These are phyloP conservation scores for Drosophila dives DNA, from an alignment of 2,888 invertebrate species.

Conservation along the genomic window DNA sequence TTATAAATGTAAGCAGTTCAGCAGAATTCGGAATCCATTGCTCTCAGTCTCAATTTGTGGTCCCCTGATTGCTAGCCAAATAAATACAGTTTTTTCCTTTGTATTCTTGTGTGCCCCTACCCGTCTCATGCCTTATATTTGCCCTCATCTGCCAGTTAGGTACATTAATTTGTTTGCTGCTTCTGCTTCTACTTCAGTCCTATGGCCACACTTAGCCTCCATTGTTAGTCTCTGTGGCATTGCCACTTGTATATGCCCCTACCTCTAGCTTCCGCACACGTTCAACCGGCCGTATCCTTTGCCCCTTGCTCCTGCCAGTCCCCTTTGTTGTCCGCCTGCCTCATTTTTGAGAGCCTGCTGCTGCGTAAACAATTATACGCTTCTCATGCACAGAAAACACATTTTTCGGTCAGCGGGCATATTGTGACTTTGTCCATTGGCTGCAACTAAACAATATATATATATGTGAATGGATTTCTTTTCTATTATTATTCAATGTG, in stretches of 20 bases:
- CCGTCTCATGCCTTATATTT: not conserved
- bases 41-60: not conserved
- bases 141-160: constrained; percentile 26
- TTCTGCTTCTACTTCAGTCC: constrained; percentile 35
- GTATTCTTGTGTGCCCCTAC: not conserved
- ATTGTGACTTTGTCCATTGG: constrained; percentile 23
- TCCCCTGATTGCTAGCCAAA: constrained; percentile 50
- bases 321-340: constrained; percentile 28
- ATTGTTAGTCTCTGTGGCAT: constrained; percentile 50
- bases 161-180: constrained; percentile 71
- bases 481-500: constrained; percentile 7
- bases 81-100: constrained; percentile 45
- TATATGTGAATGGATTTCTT: no score
- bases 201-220: constrained; percentile 12
- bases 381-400: constrained; percentile 26
- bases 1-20: constrained; percentile 46
- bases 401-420: constrained; percentile 12
- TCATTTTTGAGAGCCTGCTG: constrained; percentile 32
- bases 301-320: constrained; percentile 44
- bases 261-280: constrained; percentile 13
- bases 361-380: constrained; percentile 61
- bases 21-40: constrained; percentile 1
- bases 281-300: constrained; percentile 37
- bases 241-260: constrained; percentile 55
- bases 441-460: constrained; percentile 3